These are phyloP conservation scores for Drosophila barbarae DNA, from an alignment of 2,888 invertebrate genomes.

Conservation along the genomic window DNA sequence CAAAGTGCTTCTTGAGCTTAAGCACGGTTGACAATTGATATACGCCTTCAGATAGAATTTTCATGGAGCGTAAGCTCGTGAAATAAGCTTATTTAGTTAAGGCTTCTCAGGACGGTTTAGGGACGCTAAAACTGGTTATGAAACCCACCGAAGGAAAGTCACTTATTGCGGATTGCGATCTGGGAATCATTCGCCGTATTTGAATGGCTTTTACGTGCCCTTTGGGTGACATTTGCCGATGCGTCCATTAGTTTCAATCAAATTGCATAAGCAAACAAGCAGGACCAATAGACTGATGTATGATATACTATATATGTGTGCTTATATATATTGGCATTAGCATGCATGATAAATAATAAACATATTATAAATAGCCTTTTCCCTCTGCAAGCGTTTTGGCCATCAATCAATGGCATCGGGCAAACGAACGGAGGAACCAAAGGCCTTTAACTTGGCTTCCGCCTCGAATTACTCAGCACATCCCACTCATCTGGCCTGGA, in stretches of 20 bases:
- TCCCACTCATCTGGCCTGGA: slow-evolving; percentile 21
- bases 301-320: slow-evolving; percentile 1
- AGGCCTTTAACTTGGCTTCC: slow-evolving; percentile 26
- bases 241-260: slow-evolving; percentile 69
- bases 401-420: slow-evolving; percentile 64
- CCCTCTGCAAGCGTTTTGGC: slow-evolving; percentile 17
- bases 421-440: slow-evolving; percentile 22
- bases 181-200: slow-evolving; percentile 11
- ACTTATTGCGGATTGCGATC: slow-evolving; percentile 4
- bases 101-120: slow-evolving; percentile 9
- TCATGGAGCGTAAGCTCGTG: slow-evolving; percentile 1
- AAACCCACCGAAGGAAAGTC: background rate
- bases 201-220: slow-evolving; percentile 49
- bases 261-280: slow-evolving; percentile 63
- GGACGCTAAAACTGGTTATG: slow-evolving; percentile 22
- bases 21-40: slow-evolving; percentile 32
- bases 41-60: slow-evolving; percentile 25
- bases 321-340: slow-evolving; percentile 50
- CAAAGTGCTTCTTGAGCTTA: slow-evolving; percentile 20
- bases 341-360: slow-evolving; percentile 65
- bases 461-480: slow-evolving; percentile 53
- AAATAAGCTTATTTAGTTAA: slow-evolving; percentile 21
- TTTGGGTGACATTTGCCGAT: slow-evolving; percentile 56
- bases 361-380: slow-evolving; percentile 71
- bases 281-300: slow-evolving; percentile 56